Conservation (phyloP, 30 jellyfish, hydroid and myxozoan genomes). For the Hydractinia echinata region DNA sequence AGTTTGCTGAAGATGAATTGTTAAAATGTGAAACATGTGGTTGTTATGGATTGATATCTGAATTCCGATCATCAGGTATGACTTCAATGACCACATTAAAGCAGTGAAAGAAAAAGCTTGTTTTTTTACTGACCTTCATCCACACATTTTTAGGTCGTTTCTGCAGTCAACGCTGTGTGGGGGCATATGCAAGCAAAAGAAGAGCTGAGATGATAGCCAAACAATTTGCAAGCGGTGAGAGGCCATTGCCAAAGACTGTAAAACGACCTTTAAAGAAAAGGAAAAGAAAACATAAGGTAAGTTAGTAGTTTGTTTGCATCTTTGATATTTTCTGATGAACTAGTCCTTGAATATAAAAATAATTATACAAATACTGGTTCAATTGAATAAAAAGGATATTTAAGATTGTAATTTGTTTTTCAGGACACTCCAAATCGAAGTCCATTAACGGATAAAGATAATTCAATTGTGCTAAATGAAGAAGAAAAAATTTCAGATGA, state of each 20-base stretch:
- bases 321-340: no score
- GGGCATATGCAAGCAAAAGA: conserved; percentile 94
- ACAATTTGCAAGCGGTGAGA: conserved; percentile 82
- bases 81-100: neutral
- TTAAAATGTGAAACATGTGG: conserved; percentile 95
- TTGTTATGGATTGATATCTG: conserved; percentile 81
- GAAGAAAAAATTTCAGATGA: no score
- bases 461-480: no score
- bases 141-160: conserved; percentile 58
- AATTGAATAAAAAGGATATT: no score
- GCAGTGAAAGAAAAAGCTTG: neutral
- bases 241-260: conserved; percentile 43
- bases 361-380: no score
- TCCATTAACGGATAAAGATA: no score
- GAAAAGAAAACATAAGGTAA: neutral
- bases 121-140: no score
- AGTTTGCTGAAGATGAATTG: conserved; percentile 61
- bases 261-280: conserved; percentile 10
- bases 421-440: no score
- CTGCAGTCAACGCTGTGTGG: conserved; percentile 98
- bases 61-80: conserved; percentile 86
- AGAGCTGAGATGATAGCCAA: conserved; percentile 91
- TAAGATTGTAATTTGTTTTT: no score
- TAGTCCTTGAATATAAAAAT: no score
- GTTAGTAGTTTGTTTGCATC: neutral